Evolutionary conservation across 2,888 invertebrate species (phyloP).

Genomic region (Patella caerulea): DNA sequence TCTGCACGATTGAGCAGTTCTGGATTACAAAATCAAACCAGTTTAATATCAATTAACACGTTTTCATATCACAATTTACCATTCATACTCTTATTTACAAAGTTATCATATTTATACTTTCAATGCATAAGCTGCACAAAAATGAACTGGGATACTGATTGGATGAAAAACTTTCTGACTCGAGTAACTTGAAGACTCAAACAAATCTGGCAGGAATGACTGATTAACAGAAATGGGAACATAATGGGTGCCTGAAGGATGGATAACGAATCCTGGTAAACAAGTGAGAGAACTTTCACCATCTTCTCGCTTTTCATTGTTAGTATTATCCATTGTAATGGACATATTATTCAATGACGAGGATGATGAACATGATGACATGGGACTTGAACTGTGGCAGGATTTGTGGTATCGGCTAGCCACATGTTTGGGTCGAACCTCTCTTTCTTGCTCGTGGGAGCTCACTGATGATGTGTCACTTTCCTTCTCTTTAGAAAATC

Average conservation of each 20-base stretch:
- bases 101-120: background rate
- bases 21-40: no score
- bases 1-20: no score
- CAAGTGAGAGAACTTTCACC: conserved; percentile 27
- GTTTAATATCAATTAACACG: no score
- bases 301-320: conserved; percentile 20
- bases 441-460: conserved; percentile 39
- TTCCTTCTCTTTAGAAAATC: conserved; percentile 77
- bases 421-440: conserved; percentile 15
- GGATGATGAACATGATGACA: conserved; percentile 35
- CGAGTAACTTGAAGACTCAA: conserved; percentile 26
- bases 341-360: conserved; percentile 26
- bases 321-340: conserved; percentile 16
- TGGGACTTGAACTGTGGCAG: conserved; percentile 13
- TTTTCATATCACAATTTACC: no score
- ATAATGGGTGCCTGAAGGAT: conserved; percentile 90
- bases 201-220: conserved; percentile 71
- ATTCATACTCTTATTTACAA: no score
- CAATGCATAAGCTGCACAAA: conserved; percentile 48
- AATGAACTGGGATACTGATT: conserved; percentile 66
- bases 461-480: conserved; percentile 44
- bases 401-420: background rate
- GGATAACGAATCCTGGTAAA: conserved; percentile 89
- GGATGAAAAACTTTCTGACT: conserved; percentile 59
- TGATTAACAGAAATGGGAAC: conserved; percentile 78